Conservation (phyloP, 2,888 invertebrate genomes). For the Pseudococcus viburni region DNA sequence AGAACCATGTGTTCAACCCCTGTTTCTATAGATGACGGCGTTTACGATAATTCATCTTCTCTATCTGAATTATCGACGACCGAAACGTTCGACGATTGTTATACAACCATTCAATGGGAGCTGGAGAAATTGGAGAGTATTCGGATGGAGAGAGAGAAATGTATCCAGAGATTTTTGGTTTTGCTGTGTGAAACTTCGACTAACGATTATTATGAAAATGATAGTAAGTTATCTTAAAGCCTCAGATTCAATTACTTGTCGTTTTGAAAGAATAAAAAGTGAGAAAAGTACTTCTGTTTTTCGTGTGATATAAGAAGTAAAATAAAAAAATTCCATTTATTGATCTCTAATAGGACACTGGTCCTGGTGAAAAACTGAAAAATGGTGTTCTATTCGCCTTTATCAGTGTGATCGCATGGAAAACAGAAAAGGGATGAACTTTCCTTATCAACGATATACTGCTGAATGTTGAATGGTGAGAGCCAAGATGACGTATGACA, state of each 20-base stretch:
- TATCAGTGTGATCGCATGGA: too few relatives aligned
- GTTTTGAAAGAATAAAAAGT: background rate
- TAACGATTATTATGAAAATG: background rate
- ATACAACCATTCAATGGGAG: slow-evolving; percentile 20
- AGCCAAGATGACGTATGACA: too few relatives aligned
- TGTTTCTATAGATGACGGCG: slow-evolving; percentile 14
- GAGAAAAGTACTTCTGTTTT: too few relatives aligned
- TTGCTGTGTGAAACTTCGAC: background rate
- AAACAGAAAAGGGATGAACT: too few relatives aligned
- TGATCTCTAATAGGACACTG: too few relatives aligned
- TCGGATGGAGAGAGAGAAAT: background rate
- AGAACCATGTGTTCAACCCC: slow-evolving; percentile 62
- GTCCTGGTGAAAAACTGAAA: too few relatives aligned
- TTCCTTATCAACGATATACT: too few relatives aligned
- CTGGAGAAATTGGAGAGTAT: slow-evolving; percentile 44
- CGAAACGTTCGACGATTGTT: slow-evolving; percentile 52
- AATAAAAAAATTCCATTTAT: too few relatives aligned
- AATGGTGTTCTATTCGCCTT: too few relatives aligned
- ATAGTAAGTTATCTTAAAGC: background rate
- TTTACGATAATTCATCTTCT: slow-evolving; percentile 2
- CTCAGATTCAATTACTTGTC: too few relatives aligned
- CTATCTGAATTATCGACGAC: background rate
- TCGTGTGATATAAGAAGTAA: too few relatives aligned
- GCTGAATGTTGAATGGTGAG: too few relatives aligned
- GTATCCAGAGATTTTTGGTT: background rate